Base-by-base conservation (phyloP, 1,140 invertebrate genomes). In the Sycobia sp. region DNA sequence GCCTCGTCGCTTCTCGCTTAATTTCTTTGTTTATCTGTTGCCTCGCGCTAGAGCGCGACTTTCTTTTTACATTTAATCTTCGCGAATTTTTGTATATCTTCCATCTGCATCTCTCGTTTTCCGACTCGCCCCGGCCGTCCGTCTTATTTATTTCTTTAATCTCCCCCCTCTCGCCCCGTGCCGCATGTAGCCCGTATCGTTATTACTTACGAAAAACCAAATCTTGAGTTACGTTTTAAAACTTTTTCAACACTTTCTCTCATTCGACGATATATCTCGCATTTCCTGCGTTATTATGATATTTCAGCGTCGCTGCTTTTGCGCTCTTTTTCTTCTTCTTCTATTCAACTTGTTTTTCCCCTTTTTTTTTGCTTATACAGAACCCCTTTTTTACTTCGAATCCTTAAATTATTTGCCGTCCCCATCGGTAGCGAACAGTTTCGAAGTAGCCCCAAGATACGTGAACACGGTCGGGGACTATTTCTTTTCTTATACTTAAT, bases 211-310 rank as follows among this genome's bases (percentile, higher is more conserved):
- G 39, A 36, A 62, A 69, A 73, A 74, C 75, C 68, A 73, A 75
- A 77, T 76, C 69, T 71, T n/a, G 66, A 71, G 65, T n/a, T n/a
- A n/a, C 32, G 51, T 63, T 67, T 74, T 73, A 71, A 74, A 74
- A 70, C 68, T 71, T 72, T 70, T 72, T 68, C 50, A 11, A 34
- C 29, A 10, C 9, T 43, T 18, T 9, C 34, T 50, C n/a, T n/a
- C 22, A 58, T 57, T 25, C 34, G 10, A 47, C 32, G n/a, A n/a
- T n/a, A n/a, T n/a, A n/a, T n/a, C n/a, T n/a, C n/a, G n/a, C n/a
- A n/a, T n/a, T n/a, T n/a, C n/a, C n/a, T n/a, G n/a, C n/a, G n/a
- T n/a, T n/a, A n/a, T n/a, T n/a, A n/a, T n/a, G n/a, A n/a, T n/a
- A n/a, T n/a, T n/a, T n/a, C n/a, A n/a, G n/a, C n/a, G n/a, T n/a